Conservation (phyloP, 2,797 vertebrate species). For the Propithecus deckenii region DNA sequence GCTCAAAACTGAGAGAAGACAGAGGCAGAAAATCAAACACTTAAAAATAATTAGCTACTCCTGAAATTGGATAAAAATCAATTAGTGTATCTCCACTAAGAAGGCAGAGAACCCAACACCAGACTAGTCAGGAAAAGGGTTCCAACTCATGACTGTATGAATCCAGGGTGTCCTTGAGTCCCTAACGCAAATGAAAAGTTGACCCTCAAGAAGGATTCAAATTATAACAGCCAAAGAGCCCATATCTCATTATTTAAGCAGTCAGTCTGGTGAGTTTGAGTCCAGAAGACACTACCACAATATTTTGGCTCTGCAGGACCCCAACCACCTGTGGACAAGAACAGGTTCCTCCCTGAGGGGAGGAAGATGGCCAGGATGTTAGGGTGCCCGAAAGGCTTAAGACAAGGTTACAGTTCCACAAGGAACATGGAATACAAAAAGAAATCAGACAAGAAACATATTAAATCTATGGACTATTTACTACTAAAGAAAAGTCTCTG, state of each 20-base stretch:
- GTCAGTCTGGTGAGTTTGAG: background rate
- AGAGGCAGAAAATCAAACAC: background rate
- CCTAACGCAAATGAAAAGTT: background rate
- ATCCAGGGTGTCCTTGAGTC: background rate
- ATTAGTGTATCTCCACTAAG: background rate
- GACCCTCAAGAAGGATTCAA: background rate
- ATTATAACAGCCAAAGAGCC: background rate
- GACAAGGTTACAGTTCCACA: background rate
- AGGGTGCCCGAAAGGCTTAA: background rate
- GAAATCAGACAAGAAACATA: background rate
- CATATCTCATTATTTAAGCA: background rate
- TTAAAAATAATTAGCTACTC: constrained; percentile 38
- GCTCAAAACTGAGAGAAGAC: constrained; percentile 18
- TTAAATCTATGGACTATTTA: background rate
- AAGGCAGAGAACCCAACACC: background rate
- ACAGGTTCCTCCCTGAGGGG: background rate
- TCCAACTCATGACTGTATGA: background rate
- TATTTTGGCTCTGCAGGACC: background rate
- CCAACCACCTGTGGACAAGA: background rate
- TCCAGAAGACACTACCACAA: background rate
- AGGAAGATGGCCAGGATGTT: background rate
- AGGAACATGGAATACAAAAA: background rate
- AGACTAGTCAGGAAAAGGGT: background rate
- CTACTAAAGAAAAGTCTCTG: background rate
- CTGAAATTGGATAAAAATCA: constrained; percentile 31